phyloP scores from a whole-genome alignment of 2,888 invertebrate genomes.

The Sussaba pulchella region DNA sequence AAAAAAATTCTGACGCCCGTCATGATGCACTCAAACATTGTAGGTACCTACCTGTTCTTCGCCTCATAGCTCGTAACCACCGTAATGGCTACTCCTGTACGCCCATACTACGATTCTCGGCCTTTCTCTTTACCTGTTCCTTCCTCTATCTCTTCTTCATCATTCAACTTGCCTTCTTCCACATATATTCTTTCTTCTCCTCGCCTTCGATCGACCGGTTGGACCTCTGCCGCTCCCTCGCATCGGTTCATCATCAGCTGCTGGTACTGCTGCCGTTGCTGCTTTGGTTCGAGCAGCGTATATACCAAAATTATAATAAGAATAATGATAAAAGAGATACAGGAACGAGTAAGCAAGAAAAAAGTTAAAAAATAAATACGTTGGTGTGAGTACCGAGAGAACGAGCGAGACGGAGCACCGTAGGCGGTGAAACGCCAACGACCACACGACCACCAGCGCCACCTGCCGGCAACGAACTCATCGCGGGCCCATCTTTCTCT shows the following conservation, averaged over 20 bases:
- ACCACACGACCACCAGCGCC: constrained; percentile 61
- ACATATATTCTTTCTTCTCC: constrained; percentile 39
- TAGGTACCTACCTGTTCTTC: constrained; percentile 59
- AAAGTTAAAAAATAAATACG: no score
- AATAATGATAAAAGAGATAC: constrained; percentile 74
- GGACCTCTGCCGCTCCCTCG: constrained; percentile 48
- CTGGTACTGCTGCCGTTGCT: not conserved
- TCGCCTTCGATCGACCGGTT: constrained; percentile 22
- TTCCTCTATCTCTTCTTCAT: constrained; percentile 16
- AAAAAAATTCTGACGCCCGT: not conserved
- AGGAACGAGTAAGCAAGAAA: constrained; percentile 31
- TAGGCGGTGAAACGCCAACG: constrained; percentile 29
- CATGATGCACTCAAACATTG: constrained; percentile 23
- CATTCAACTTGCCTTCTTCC: constrained; percentile 28
- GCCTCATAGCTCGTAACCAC: constrained; percentile 33
- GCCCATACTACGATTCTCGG: constrained; percentile 51
- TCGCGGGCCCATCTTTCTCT: constrained; percentile 39
- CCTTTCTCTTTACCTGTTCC: constrained; percentile 35
- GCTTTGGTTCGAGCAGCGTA: constrained; percentile 16
- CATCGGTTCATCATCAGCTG: constrained; percentile 76
- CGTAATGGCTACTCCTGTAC: constrained; percentile 28
- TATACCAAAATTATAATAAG: constrained; percentile 79
- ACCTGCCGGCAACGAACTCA: constrained; percentile 72
- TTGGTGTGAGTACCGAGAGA: constrained; percentile 34
- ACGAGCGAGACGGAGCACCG: constrained; percentile 52